A percentile compares a stretch with the other conserved stretches of the same genome.
Conservation (phyloP, 2,888 invertebrate species). For the Bugulina stolonifera region DNA sequence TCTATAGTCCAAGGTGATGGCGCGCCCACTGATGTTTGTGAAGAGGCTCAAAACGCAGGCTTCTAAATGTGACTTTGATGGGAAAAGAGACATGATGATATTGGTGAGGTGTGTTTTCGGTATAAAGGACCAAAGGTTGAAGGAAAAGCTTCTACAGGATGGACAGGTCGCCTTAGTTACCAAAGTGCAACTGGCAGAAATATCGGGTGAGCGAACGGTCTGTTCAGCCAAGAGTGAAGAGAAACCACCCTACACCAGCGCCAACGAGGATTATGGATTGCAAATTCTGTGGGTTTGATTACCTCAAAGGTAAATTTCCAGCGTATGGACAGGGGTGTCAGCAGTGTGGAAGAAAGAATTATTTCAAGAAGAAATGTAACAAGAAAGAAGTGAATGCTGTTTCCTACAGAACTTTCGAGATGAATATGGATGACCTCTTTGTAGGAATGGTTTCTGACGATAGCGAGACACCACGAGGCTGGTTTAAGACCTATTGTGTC, state of each 20-base stretch:
- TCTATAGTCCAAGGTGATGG: background rate
- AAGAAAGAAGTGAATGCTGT: background rate
- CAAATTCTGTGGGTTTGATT: slow-evolving; percentile 11
- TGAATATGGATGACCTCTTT: slow-evolving; percentile 4
- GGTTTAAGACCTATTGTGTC: slow-evolving; percentile 2
- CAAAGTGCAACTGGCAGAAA: background rate
- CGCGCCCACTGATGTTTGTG: slow-evolving; percentile 16
- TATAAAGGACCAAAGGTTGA: background rate
- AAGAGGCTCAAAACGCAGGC: slow-evolving; percentile 6
- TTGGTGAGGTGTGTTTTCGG: background rate
- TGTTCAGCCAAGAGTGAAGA: background rate
- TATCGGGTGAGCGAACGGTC: background rate
- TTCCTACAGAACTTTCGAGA: background rate
- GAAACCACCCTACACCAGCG: background rate
- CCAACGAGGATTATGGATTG: background rate
- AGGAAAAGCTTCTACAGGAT: slow-evolving; percentile 1
- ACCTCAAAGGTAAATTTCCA: slow-evolving; percentile 1
- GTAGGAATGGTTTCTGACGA: background rate
- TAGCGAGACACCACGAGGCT: background rate
- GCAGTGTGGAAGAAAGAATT: background rate
- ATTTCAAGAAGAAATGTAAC: background rate
- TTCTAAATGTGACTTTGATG: background rate
- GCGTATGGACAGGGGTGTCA: background rate
- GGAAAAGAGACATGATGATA: background rate
- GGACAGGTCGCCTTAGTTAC: background rate